Evolutionary conservation across 2,797 vertebrate species (phyloP), one percentile per base, ranked within the genome.

Genomic region (Sebastes reedi): DNA sequence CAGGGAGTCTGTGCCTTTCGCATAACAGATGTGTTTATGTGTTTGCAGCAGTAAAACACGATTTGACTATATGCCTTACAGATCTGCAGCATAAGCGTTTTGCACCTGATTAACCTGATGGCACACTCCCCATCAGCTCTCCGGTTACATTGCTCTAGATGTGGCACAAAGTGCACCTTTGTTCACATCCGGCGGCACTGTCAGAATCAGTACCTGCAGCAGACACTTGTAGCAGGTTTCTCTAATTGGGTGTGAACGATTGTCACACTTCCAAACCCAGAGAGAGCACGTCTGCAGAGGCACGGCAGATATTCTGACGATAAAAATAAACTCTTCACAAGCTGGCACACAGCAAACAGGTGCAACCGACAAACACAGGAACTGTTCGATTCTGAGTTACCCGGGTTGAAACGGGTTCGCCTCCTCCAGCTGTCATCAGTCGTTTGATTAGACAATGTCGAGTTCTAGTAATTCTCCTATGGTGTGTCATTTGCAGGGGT

Each of bases 281-380:
- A 81, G 32, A 58, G 39, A 55, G 62, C 69, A 12, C 59, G 36
- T 67, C 80, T 89, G 86, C 87, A 89, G 88, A 86, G 79, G 82
- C 72, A 36, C 56, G 58, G 78, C 58, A 87, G 90, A 95, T 94
- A 88, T 58, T 73, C 61, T 82, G 18, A 8, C 16, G 91, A 95
- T 93, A 95, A 92, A 87, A 61, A 50, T 42, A 81, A 77, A 85
- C 55, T 84, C 55, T 79, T 86, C 77, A 86, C 75, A 84, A 66
- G 77, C 84, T 83, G 72, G 79, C 82, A 87, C 79, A 80, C 93
- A 94, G 92, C 81, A 86, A 81, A 80, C 93, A 94, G 92, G 91
- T 95, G 94, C 89, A 86, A 87, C 87, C 83, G 78, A 84, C 75
- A 85, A 86, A 91, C 86, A 75, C 86, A 90, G 87, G 87, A 92